phyloP scores from a whole-genome alignment of 2,888 invertebrate species.

The Hemicrepidius hirtus region DNA sequence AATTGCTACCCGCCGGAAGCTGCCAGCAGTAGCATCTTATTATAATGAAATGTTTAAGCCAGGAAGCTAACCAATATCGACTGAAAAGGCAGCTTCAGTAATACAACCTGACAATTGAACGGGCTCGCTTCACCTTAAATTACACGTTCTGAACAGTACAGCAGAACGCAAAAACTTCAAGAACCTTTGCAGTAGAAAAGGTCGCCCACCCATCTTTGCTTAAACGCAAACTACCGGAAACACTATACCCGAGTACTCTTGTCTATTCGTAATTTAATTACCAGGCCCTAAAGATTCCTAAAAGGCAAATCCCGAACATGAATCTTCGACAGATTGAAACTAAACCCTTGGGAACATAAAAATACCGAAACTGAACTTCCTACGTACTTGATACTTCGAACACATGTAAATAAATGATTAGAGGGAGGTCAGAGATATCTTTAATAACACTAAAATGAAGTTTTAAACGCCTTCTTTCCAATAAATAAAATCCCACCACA shows the following conservation, averaged over 20 bases:
- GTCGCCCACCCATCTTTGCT: slow-evolving; percentile 2
- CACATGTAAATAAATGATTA: too few relatives aligned
- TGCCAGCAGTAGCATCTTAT: slow-evolving; percentile 45
- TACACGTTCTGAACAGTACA: slow-evolving; percentile 28
- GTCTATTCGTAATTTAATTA: slow-evolving; percentile 29
- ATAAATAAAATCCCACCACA: too few relatives aligned
- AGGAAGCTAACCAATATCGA: slow-evolving; percentile 45
- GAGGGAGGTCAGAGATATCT: too few relatives aligned
- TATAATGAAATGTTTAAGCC: slow-evolving; percentile 47
- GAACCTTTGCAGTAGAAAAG: slow-evolving; percentile 15
- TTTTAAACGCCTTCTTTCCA: too few relatives aligned
- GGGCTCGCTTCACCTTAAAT: slow-evolving; percentile 38
- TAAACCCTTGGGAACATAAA: slow-evolving; percentile 3
- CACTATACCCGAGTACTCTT: slow-evolving; percentile 2
- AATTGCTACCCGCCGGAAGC: slow-evolving; percentile 44
- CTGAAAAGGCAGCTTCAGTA: slow-evolving; percentile 31
- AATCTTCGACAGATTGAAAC: slow-evolving; percentile 23
- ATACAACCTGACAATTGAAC: slow-evolving; percentile 40
- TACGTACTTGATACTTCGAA: too few relatives aligned
- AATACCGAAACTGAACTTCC: not conserved
- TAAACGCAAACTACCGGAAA: slow-evolving; percentile 17
- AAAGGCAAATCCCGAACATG: slow-evolving; percentile 8
- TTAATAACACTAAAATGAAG: too few relatives aligned
- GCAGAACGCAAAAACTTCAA: slow-evolving; percentile 22
- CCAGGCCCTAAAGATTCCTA: not conserved